Evolutionary conservation across 2,113 vertebrate genomes (phyloP), one percentile per base, ranked within the genome.

Genomic region (Cygnus atratus): DNA sequence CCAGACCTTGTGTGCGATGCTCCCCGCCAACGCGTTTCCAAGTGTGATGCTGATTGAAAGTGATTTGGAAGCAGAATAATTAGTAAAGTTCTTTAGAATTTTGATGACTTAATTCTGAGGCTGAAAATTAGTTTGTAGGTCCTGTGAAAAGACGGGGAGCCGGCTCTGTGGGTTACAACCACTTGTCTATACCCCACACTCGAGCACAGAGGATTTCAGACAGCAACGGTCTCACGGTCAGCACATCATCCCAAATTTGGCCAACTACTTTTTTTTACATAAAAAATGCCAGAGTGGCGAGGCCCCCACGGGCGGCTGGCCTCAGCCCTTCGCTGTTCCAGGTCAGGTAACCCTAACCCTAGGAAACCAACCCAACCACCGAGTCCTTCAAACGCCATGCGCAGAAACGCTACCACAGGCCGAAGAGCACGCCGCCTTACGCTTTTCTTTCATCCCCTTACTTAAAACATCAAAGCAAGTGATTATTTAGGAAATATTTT

Each of bases 171-270:
- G 43, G 52, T 48, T 10, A 22, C 66, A 22, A 3, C 37, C 52
- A 57, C 52, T 13, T 7, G 3, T 14, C 37, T 8, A 6, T 6
- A 18, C 16, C 52, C 68, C 13, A 0, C 2, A 8, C n/a, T 21
- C 48, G 12, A 55, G 41, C 81, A 28, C 68, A 31, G 20, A 31
- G 28, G 33, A 13, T 59, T 63, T 35, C 70, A 7, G 4, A 41
- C 54, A 57, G 58, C 1, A 17, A 21, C 5, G 1, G 35, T 58
- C 63, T 44, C 57, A 33, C 48, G 3, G 8, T 7, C 68, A 25
- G 41, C 61, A 7, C 39, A 28, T 10, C 46, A 26, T 11, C 55
- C 48, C 11, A 16, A 58, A 11, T 13, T 58, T 54, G 6, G 14
- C 33, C 12, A 1, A 29, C 31, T 55, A 9, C 50, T 15, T 11